These are phyloP conservation scores for Dicyrtomina minuta DNA, from an alignment of 2,888 invertebrate species.

Conservation along the genomic window DNA sequence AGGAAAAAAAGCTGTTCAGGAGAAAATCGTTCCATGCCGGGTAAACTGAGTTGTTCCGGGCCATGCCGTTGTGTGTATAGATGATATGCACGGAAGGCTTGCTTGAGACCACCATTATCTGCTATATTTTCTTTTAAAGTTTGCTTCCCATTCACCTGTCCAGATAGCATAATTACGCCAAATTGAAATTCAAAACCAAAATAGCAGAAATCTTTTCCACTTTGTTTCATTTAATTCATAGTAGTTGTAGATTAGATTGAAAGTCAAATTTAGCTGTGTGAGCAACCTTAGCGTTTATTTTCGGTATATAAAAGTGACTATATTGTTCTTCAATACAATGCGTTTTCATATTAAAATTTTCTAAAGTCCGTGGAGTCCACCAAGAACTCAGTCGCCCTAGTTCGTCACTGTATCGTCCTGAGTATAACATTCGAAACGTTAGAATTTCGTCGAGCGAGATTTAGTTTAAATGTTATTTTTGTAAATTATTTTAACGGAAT, in stretches of 20 bases:
- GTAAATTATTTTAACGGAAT: conserved; percentile 4
- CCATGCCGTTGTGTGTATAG: conserved; percentile 40
- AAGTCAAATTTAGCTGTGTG: neutral
- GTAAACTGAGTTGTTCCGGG: conserved; percentile 64
- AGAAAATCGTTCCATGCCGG: conserved; percentile 71
- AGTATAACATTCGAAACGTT: conserved; percentile 41
- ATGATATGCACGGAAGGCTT: conserved; percentile 51
- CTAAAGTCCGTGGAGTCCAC: conserved; percentile 77
- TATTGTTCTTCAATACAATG: conserved; percentile 77
- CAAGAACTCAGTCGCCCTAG: conserved; percentile 84
- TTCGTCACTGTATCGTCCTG: conserved; percentile 86
- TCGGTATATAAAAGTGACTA: conserved; percentile 67
- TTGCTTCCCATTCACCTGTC: conserved; percentile 50
- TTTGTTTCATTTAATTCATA: too few relatives aligned
- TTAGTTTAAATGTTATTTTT: conserved; percentile 6
- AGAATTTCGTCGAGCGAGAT: too few relatives aligned
- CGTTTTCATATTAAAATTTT: conserved; percentile 72
- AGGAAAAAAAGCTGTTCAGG: conserved; percentile 78
- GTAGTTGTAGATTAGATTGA: neutral
- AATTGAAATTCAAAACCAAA: too few relatives aligned
- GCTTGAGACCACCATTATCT: conserved; percentile 53
- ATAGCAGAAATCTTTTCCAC: too few relatives aligned
- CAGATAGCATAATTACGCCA: neutral
- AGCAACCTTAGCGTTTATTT: conserved; percentile 58
- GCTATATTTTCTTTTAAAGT: conserved; percentile 53